Evolutionary conservation across 2,888 invertebrate species (phyloP).

Genomic region (Leptopilina drosophilae): DNA sequence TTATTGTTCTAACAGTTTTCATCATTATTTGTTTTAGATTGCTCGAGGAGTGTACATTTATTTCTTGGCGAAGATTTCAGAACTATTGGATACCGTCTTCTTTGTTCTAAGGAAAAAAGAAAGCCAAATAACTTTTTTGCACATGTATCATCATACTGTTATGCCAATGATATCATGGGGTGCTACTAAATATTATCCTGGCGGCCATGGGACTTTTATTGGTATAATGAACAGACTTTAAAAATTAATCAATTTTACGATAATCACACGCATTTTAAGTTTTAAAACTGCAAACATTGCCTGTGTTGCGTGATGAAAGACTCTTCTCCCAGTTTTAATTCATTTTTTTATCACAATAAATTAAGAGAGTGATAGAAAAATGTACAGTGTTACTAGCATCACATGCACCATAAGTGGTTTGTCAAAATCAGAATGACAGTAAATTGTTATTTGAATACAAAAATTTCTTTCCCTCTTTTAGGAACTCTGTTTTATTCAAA

Average conservation of each 20-base stretch:
- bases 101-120: conserved; percentile 95
- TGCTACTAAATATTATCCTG: conserved; percentile 90
- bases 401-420: no score
- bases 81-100: conserved; percentile 94
- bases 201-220: conserved; percentile 94
- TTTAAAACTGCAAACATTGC: no score
- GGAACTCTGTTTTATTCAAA: not conserved
- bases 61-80: conserved; percentile 92
- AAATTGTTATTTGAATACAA: no score
- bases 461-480: no score
- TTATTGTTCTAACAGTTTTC: no score
- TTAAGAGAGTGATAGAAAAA: no score
- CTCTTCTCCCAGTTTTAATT: no score
- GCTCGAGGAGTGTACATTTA: conserved; percentile 89
- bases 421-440: no score
- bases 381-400: no score
- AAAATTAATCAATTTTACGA: not conserved
- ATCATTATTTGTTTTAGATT: conserved; percentile 75
- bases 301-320: no score
- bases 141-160: conserved; percentile 95
- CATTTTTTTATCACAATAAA: no score
- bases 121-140: conserved; percentile 92
- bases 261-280: no score
- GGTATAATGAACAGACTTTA: conserved; percentile 67
- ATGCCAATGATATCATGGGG: conserved; percentile 98